Conservation (phyloP, 2,888 invertebrate species). For the Caenorhabditis sp. region DNA sequence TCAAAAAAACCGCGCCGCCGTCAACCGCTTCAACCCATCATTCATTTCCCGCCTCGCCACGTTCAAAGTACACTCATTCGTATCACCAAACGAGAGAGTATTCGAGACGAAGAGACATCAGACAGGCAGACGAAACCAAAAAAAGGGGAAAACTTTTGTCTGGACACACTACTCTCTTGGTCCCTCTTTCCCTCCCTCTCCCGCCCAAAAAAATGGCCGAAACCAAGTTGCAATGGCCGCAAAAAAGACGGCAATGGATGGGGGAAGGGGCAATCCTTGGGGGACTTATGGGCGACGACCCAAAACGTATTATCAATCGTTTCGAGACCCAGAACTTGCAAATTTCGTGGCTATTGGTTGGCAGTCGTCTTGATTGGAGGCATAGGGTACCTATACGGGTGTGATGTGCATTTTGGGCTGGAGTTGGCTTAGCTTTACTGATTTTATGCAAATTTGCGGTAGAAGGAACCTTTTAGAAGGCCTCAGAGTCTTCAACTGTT, state of each 20-base stretch:
- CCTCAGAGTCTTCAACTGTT: too few relatives aligned
- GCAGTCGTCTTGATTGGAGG: too few relatives aligned
- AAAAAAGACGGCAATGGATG: not conserved
- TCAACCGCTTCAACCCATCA: not conserved
- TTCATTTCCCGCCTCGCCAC: not conserved
- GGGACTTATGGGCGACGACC: conserved; percentile 33
- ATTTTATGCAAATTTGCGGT: too few relatives aligned
- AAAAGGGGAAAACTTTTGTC: not conserved
- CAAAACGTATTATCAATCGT: conserved; percentile 43
- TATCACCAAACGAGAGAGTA: conserved; percentile 25
- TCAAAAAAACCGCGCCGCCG: conserved; percentile 38
- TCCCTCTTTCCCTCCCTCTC: not conserved
- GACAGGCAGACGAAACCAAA: conserved; percentile 9
- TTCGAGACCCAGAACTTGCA: conserved; percentile 7
- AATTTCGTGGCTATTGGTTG: too few relatives aligned
- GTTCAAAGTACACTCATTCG: conserved; percentile 54
- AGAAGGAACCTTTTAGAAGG: too few relatives aligned
- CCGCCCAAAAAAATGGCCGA: conserved; percentile 3
- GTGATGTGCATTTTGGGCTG: too few relatives aligned
- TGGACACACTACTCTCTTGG: not conserved
- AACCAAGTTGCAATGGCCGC: conserved; percentile 53
- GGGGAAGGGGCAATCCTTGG: not conserved
- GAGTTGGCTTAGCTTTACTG: too few relatives aligned
- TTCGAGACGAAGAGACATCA: not conserved
- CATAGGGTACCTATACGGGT: too few relatives aligned